phyloP scores from a whole-genome alignment of 2,113 vertebrate genomes.

The Cinclus mexicanus region DNA sequence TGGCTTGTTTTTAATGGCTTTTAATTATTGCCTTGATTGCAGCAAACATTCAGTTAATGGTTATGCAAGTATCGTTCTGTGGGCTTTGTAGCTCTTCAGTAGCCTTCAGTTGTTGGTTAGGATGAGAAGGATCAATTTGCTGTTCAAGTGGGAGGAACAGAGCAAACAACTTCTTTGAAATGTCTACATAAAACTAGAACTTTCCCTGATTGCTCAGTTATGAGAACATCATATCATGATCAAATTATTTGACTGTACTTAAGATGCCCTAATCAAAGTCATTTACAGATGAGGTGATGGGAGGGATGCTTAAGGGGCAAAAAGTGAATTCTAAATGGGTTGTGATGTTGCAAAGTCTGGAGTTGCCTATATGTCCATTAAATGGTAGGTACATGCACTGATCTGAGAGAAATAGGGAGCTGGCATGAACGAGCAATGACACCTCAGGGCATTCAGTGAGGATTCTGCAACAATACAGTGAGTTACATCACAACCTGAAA shows the following conservation, averaged over 20 bases:
- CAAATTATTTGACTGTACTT: neutral
- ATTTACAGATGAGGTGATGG: neutral
- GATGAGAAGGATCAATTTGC: neutral
- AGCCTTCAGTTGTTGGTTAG: neutral
- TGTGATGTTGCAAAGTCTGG: neutral
- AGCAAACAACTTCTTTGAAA: neutral
- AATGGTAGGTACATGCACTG: neutral
- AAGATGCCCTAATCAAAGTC: neutral
- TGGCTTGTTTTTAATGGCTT: constrained; percentile 30
- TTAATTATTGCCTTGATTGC: neutral
- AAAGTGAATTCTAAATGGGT: neutral
- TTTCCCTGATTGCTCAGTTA: neutral
- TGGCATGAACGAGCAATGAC: neutral
- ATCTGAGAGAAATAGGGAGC: neutral
- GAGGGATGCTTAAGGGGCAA: neutral
- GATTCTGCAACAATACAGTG: neutral
- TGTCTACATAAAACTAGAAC: neutral
- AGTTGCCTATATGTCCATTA: neutral
- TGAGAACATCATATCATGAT: neutral
- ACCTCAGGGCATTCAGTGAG: neutral
- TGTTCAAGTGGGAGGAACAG: neutral
- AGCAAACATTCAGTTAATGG: neutral
- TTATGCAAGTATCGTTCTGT: neutral
- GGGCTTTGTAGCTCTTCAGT: neutral
- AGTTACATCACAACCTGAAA: neutral